Base-by-base conservation (phyloP, 2,797 vertebrate genomes). In the Cryptoprocta ferox region DNA sequence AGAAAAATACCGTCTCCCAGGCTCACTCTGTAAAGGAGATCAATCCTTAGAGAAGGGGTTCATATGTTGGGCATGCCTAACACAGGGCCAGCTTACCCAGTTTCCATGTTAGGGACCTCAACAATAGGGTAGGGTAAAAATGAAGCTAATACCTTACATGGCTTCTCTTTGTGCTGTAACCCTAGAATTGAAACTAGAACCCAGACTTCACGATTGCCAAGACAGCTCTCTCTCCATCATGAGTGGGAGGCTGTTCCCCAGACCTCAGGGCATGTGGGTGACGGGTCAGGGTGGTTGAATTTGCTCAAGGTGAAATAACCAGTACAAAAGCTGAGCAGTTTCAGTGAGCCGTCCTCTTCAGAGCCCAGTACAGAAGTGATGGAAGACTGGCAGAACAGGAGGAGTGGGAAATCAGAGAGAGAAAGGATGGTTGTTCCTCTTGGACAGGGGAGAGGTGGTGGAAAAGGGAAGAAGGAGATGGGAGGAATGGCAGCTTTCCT, bases 371-470 rank as follows among this genome's bases (percentile, higher is more conserved):
- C 24, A 53, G 2, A 75, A 48, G n/a, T 7, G 76, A 18, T 5
- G 0, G 32, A 66, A 94, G 24, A 8, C 32, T 68, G 30, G 28
- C 4, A 59, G 50, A 61, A 30, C 14, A 14, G 75, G 32, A 96
- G n/a, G 30, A 26, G n/a, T 18, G 3, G 7, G 32, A 59, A 45
- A 50, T 5, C 3, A 0, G 3, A 19, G 0, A 76, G 42, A 65
- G 48, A 91, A 50, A 26, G 10, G 5, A 39, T 30, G 82, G 32
- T 9, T 70, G 92, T 75, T 91, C 16, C n/a, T 89, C 59, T 24
- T 63, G 16, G 81, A 75, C 37, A 18, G 9, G 16, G 83, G 30
- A 94, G 48, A 45, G 24, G 12, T 35, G 19, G 30, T 81, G 5
- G 37, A 26, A 84, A 91, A 78, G 35, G 8, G 14, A 76, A 70